A percentile compares a stretch with the other conserved stretches of the same genome.
Evolutionary conservation across 1,140 invertebrate genomes (phyloP).

Genomic region (Bombus picipes): DNA sequence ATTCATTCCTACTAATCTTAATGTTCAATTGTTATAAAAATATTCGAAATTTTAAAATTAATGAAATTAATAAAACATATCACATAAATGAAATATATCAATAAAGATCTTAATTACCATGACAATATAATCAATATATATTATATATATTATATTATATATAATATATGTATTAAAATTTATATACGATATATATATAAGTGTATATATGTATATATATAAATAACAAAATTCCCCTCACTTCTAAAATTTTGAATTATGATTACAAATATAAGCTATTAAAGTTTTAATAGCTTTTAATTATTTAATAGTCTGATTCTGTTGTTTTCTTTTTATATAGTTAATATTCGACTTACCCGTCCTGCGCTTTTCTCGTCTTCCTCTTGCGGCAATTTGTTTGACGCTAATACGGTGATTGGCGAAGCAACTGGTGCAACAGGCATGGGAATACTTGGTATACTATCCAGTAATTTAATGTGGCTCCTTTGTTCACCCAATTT

Average conservation of each 20-base stretch:
- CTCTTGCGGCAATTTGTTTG: slow-evolving; percentile 56
- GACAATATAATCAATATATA: too few relatives aligned
- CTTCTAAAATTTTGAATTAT: too few relatives aligned
- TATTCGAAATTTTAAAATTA: background rate
- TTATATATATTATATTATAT: too few relatives aligned
- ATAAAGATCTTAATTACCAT: background rate
- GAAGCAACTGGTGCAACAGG: slow-evolving; percentile 70
- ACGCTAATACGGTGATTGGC: slow-evolving; percentile 59
- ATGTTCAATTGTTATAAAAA: background rate
- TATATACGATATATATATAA: too few relatives aligned
- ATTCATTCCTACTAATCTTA: too few relatives aligned
- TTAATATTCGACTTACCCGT: slow-evolving; percentile 26
- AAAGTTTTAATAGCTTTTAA: too few relatives aligned
- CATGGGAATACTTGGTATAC: slow-evolving; percentile 77
- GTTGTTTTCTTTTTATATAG: accelerated
- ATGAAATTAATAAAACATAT: background rate
- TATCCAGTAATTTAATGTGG: slow-evolving; percentile 79
- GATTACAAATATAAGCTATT: too few relatives aligned
- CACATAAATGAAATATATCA: background rate
- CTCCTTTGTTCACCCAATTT: slow-evolving; percentile 77
- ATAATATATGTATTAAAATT: too few relatives aligned
- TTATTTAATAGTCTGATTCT: too few relatives aligned
- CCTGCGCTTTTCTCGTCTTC: slow-evolving; percentile 72
- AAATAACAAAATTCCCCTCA: too few relatives aligned
- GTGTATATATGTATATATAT: too few relatives aligned